Percentiles rank a stretch among this genome's conserved stretches.
These are phyloP conservation scores for Linurgus olivaceus DNA, from an alignment of 2,797 vertebrate species.

Conservation along the genomic window DNA sequence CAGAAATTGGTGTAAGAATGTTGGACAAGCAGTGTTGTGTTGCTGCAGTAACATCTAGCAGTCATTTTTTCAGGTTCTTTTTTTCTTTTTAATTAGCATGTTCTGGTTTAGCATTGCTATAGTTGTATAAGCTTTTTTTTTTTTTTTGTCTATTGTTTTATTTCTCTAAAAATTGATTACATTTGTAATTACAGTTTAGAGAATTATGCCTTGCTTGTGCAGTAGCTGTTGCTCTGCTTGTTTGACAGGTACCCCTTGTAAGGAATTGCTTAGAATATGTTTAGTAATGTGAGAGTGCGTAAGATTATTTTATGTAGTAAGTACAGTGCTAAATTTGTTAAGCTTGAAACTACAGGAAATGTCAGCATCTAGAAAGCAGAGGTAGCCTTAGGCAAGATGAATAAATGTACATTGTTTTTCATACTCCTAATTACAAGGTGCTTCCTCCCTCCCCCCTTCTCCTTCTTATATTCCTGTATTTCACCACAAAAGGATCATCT, in stretches of 20 bases:
- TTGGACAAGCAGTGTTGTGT: not conserved
- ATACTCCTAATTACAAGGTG: not conserved
- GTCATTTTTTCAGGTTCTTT: not conserved
- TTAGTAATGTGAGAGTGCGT: slow-evolving; percentile 61
- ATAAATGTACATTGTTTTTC: not conserved
- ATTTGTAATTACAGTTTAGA: not conserved
- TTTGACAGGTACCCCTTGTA: not conserved
- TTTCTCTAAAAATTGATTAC: not conserved
- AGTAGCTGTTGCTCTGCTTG: not conserved
- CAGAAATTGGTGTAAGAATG: slow-evolving; percentile 79
- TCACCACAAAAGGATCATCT: not conserved
- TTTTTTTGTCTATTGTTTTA: not conserved
- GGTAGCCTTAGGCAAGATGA: not conserved
- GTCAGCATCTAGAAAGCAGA: slow-evolving; percentile 37
- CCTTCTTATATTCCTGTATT: not conserved
- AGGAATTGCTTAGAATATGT: slow-evolving; percentile 5
- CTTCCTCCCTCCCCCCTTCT: rapidly evolving
- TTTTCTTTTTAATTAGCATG: not conserved
- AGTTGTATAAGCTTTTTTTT: not conserved
- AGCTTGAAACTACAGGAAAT: slow-evolving; percentile 36
- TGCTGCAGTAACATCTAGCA: not conserved
- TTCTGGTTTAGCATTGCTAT: not conserved
- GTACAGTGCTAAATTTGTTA: not conserved
- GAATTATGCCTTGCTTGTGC: not conserved
- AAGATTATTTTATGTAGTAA: slow-evolving; percentile 8